Evolutionary conservation across 2,797 vertebrate genomes (phyloP).

Genomic region (Garrulus glandarius): DNA sequence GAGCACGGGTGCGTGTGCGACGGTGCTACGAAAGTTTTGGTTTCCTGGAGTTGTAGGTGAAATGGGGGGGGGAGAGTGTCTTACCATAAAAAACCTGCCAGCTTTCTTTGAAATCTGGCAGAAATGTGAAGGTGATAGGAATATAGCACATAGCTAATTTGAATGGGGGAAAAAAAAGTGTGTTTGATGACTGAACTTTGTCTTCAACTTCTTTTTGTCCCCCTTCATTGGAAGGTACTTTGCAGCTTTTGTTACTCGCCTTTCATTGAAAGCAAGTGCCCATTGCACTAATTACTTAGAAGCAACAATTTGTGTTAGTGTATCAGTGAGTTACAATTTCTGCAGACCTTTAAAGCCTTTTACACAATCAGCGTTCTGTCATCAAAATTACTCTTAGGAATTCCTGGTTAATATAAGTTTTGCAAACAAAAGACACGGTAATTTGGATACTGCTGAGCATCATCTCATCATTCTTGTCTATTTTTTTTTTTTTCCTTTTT

Average conservation of each 20-base stretch:
- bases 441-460: not conserved
- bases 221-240: not conserved
- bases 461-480: not conserved
- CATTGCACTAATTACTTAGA: rapidly evolving
- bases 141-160: not conserved
- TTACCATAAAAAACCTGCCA: rapidly evolving
- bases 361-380: rapidly evolving
- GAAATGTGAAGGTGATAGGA: not conserved
- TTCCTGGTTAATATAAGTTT: not conserved
- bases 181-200: not conserved
- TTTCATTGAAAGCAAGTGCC: not conserved
- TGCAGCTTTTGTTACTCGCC: rapidly evolving
- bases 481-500: too few relatives aligned
- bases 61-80: not conserved
- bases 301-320: not conserved
- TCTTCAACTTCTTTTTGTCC: not conserved
- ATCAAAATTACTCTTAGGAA: not conserved
- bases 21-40: rapidly evolving
- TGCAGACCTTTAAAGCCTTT: not conserved
- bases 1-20: not conserved
- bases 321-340: not conserved
- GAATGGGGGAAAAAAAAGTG: not conserved
- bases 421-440: rapidly evolving
- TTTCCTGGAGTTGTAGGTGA: too few relatives aligned
- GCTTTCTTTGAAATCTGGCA: not conserved